A percentile compares a stretch with the other conserved stretches of the same genome.
phyloP scores from a whole-genome alignment of 2,113 vertebrate species.

The Oryzias javanicus region DNA sequence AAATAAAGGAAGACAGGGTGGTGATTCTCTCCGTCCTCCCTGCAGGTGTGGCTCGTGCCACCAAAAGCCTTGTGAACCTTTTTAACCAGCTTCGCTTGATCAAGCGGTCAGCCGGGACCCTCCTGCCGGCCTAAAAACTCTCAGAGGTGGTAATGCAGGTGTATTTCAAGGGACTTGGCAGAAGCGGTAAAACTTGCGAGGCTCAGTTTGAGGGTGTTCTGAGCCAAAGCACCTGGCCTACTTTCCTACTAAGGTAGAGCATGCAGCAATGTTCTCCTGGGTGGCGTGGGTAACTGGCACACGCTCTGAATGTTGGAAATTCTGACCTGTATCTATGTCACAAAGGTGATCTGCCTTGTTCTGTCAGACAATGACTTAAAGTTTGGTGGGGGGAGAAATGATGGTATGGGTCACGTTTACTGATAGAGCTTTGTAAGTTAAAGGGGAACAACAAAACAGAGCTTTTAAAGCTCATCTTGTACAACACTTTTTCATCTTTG shows the following conservation, averaged over 20 bases:
- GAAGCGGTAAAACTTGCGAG: constrained; percentile 19
- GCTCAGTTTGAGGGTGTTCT: constrained; percentile 27
- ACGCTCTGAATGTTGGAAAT: constrained; percentile 38
- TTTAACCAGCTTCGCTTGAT: constrained; percentile 34
- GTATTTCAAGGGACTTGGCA: constrained; percentile 53
- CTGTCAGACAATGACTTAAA: too few relatives aligned
- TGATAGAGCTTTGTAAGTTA: too few relatives aligned
- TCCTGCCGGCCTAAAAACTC: background rate
- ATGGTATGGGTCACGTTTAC: too few relatives aligned
- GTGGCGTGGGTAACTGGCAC: constrained; percentile 38
- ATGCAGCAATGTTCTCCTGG: constrained; percentile 22
- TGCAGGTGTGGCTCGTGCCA: constrained; percentile 36
- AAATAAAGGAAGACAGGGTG: constrained; percentile 18
- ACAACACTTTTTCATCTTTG: too few relatives aligned
- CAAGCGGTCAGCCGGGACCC: constrained; percentile 8
- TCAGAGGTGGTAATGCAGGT: constrained; percentile 68
- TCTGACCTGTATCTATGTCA: constrained; percentile 40
- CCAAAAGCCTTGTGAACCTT: too few relatives aligned
- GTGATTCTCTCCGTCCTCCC: constrained; percentile 24
- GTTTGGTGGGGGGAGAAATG: too few relatives aligned
- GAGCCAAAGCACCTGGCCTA: constrained; percentile 52
- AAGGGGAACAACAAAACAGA: too few relatives aligned
- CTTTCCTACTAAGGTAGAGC: constrained; percentile 32
- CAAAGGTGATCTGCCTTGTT: too few relatives aligned
- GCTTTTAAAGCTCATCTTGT: too few relatives aligned